Evolutionary conservation across 2,797 vertebrate genomes (phyloP), one percentile per base, ranked within the genome.

Genomic region (Galagoides demidoff): DNA sequence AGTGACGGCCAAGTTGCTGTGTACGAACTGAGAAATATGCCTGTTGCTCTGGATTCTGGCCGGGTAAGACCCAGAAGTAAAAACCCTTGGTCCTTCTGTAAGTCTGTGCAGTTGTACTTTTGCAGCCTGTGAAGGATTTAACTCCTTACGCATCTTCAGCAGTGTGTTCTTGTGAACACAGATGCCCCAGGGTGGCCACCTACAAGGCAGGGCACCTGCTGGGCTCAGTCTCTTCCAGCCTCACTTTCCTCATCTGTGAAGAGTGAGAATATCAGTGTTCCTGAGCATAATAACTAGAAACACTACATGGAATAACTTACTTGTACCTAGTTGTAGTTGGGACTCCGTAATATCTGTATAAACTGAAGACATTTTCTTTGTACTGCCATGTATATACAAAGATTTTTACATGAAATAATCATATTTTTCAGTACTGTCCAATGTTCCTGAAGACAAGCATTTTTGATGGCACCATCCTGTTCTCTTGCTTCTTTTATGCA

Each of bases 1-100:
- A 99, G 97, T n/a, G 77, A 97, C 0, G 99, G 99, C 16, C 98
- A 98, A 22, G 99, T 99, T 55, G 89, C 97, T 0, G 98, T 99
- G 70, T 99, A 99, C 87, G 98, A 98, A 95, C 97, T 99, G 78
- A 98, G 95, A 92, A 98, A 99, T 96, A 96, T 99, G 97, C 83
- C 93, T 7, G 8, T 90, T 34, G 92, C 74, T 22, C 93, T 94
- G 78, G 90, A 97, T 9, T 81, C 93, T 7, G 52, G 89, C 1
- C 95, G 98, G 99, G 99, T 99, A 98, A 0, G 92, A 94, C n/a
- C 61, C 11, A 10, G 14, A 82, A 61, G 20, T 37, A 52, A 94
- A 92, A 57, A n/a, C 17, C 43, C 31, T 39, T 43, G 77, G 12
- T 82, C 29, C 27, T 77, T 94, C 73, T 22, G 45, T 92, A 34